Base-by-base conservation (phyloP, 2,888 invertebrate genomes). In the Argyra leucocephala region DNA sequence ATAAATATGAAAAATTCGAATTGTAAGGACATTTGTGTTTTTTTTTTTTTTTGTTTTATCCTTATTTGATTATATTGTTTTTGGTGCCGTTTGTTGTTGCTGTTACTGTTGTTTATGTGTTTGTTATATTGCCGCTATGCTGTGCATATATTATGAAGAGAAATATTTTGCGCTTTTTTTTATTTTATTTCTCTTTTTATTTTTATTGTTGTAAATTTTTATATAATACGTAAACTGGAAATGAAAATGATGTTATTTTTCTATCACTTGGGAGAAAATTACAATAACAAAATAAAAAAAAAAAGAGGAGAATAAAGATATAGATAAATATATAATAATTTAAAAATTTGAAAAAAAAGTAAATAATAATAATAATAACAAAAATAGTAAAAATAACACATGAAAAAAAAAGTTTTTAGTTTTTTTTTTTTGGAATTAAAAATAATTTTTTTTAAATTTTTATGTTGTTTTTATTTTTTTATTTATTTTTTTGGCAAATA, bases 181-280 rank as follows among this genome's bases (percentile, higher is more conserved):
- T 48, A 9, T 37, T 3, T 37, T 12, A 9, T 37, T 37, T 37
- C 12, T 37, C 12, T 15, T 48, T 48, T 48, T 48, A 18, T 48
- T 15, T 48, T 48, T 37, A 9, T 37, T 18, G 18, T 48, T 48
- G 9, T 48, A 18, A 5, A 18, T 48, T 48, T 48, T 48, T n/a
- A 18, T 48, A 48, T 48, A 48, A 48, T 48, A 48, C 18, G 48
- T 48, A 48, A 48, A 48, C 48, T 48, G 48, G n/a, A 48, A 48
- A 48, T 48, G 48, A 48, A 48, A 31, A 18, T 15, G 18, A 48
- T 48, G 48, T 48, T 48, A 48, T 48, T 48, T 48, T 48, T 48
- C 48, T 48, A 48, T 48, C 48, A 48, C n/a, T 48, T 48, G 48
- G 48, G n/a, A 31, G 31, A 7, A 31, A 31, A 31, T 10, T 6